Evolutionary conservation across 2,113 vertebrate species (phyloP).

Genomic region (Jacana jacana): DNA sequence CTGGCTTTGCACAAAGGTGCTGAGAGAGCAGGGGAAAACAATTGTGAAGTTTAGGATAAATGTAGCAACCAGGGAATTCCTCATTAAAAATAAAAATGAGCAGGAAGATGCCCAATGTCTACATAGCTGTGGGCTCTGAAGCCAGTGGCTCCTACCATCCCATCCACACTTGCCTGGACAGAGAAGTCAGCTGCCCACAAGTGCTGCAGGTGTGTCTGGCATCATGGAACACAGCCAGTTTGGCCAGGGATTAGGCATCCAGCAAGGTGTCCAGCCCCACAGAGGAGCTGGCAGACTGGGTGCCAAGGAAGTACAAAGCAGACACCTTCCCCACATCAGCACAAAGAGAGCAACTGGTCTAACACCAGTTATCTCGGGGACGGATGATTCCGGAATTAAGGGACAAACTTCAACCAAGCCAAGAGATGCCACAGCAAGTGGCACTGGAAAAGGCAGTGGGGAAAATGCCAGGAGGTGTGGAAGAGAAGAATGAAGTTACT

Average conservation of each 20-base stretch:
- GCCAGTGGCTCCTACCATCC: background rate
- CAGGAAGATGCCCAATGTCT: background rate
- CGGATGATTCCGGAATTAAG: background rate
- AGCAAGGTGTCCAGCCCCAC: background rate
- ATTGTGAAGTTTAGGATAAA: background rate
- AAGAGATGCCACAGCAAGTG: background rate
- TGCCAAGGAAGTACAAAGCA: too few relatives aligned
- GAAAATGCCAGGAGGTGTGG: background rate
- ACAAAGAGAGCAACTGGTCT: too few relatives aligned
- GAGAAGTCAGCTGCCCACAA: background rate
- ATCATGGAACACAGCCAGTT: background rate
- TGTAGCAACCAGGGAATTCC: background rate
- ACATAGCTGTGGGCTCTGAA: accelerated
- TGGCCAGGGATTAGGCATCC: background rate
- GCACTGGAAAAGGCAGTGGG: background rate
- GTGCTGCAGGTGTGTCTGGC: background rate
- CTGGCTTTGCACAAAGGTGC: background rate
- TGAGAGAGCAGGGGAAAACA: background rate
- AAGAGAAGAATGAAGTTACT: background rate
- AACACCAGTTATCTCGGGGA: background rate
- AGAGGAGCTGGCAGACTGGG: background rate
- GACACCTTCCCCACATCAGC: background rate
- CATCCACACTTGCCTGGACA: background rate
- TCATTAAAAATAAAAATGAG: background rate
- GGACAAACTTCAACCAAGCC: background rate